Conservation (phyloP, 2,797 vertebrate genomes). For the Bovichtus diacanthus region DNA sequence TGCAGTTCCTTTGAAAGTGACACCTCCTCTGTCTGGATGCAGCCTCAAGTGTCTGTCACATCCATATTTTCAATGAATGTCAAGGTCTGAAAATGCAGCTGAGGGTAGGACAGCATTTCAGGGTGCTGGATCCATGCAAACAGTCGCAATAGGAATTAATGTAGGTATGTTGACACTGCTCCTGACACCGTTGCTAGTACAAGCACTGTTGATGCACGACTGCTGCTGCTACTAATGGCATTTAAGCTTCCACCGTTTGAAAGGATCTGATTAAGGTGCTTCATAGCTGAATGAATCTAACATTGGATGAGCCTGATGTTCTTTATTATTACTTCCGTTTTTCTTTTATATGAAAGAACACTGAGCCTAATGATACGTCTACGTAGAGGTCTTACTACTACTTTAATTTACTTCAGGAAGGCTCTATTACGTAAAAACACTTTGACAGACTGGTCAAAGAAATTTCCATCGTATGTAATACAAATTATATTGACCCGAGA, state of each 20-base stretch:
- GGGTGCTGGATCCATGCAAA: constrained; percentile 28
- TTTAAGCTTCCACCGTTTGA: not conserved
- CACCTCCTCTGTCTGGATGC: constrained; percentile 9
- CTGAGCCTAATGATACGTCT: not conserved
- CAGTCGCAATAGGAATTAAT: constrained; percentile 22
- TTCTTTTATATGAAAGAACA: not conserved
- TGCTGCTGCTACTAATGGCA: not conserved
- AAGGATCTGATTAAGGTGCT: not conserved
- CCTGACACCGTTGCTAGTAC: not conserved
- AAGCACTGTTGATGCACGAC: not conserved
- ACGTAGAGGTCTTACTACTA: too few relatives aligned
- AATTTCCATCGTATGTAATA: not conserved
- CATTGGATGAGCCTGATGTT: not conserved
- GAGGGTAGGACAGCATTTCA: constrained; percentile 17
- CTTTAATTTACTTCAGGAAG: not conserved
- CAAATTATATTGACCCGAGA: not conserved
- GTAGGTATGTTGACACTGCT: constrained; percentile 32
- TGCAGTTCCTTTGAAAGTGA: constrained; percentile 4
- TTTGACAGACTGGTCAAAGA: not conserved
- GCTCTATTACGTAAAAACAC: not conserved
- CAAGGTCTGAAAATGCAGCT: constrained; percentile 40
- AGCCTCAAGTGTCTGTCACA: constrained; percentile 32
- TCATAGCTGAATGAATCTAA: not conserved
- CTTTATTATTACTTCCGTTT: not conserved
- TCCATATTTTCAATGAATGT: constrained; percentile 44